Percentiles rank a stretch among this genome's conserved stretches.
phyloP scores from a whole-genome alignment of 2,797 vertebrate species.

The Phrynocephalus forsythii region DNA sequence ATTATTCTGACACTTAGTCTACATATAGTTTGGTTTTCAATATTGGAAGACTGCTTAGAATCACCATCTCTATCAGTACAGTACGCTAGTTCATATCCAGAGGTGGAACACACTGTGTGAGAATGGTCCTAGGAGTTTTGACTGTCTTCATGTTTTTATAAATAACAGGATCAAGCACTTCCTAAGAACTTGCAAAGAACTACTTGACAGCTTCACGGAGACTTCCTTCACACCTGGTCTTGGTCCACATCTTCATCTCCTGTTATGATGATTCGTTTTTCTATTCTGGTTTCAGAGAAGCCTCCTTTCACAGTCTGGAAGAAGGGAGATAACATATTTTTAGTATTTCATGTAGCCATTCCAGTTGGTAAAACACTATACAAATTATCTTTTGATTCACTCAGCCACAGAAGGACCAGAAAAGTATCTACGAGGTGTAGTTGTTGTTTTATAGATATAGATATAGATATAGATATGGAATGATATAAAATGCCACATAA shows the following conservation, averaged over 20 bases:
- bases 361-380: neutral
- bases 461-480: neutral
- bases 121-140: neutral
- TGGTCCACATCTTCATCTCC: constrained; percentile 98
- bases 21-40: neutral
- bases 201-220: neutral
- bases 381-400: neutral
- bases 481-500: neutral
- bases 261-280: constrained; percentile 98
- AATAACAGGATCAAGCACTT: neutral
- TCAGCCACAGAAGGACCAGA: neutral
- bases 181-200: neutral
- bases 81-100: too few species aligned
- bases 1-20: neutral
- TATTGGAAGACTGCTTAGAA: neutral
- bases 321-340: constrained; percentile 27
- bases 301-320: constrained; percentile 96
- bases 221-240: constrained; percentile 87
- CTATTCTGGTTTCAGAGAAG: constrained; percentile 98
- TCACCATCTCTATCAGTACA: neutral
- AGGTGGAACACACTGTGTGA: neutral
- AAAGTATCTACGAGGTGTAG: neutral
- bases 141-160: neutral
- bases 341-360: constrained; percentile 1
- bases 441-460: neutral